phyloP scores from a whole-genome alignment of 1,140 invertebrate genomes.

The Calliphora vicina region DNA sequence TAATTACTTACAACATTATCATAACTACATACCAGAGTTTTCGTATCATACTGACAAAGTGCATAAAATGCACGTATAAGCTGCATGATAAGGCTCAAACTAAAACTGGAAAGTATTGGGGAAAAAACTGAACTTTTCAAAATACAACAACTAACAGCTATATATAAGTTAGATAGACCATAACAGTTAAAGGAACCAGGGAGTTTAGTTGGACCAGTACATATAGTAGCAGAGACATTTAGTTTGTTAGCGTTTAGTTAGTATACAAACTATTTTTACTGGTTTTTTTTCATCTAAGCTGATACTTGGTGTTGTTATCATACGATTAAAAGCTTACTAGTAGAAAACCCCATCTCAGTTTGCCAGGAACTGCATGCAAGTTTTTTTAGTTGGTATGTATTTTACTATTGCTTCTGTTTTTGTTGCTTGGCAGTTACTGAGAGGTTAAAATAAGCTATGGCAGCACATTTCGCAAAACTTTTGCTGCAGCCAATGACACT shows the following conservation, averaged over 20 bases:
- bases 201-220: neutral
- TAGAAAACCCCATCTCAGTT: neutral
- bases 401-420: neutral
- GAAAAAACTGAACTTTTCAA: neutral
- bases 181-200: neutral
- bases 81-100: slow-evolving; percentile 25
- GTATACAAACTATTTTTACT: neutral
- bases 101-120: neutral
- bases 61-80: slow-evolving; percentile 26
- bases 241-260: neutral
- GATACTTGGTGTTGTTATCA: slow-evolving; percentile 7
- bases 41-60: neutral
- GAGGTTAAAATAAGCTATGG: slow-evolving; percentile 26
- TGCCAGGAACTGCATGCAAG: neutral
- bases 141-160: neutral
- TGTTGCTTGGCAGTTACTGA: slow-evolving; percentile 22
- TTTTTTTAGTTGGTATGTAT: neutral
- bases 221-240: too few relatives aligned
- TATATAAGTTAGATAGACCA: neutral
- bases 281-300: neutral
- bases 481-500: slow-evolving; percentile 18
- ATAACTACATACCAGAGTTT: neutral
- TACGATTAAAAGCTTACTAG: slow-evolving; percentile 15
- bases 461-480: slow-evolving; percentile 14
- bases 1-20: slow-evolving; percentile 28